phyloP scores from a whole-genome alignment of 2,888 invertebrate species.

The Piscicola geometra region DNA sequence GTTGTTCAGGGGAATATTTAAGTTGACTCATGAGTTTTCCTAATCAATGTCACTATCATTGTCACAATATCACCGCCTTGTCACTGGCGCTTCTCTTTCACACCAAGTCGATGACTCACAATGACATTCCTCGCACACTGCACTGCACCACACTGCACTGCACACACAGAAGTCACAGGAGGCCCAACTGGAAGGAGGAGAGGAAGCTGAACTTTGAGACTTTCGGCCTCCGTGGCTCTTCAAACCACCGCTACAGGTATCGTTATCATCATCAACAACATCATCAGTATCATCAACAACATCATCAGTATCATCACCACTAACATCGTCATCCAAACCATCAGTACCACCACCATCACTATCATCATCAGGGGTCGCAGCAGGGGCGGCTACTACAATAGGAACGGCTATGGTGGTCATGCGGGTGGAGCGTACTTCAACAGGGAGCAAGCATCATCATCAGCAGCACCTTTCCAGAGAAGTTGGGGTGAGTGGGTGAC shows the following conservation, averaged over 20 bases:
- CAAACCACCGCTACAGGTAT: constrained; percentile 1
- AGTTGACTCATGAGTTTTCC: not conserved
- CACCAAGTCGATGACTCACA: not conserved
- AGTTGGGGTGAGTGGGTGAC: not conserved
- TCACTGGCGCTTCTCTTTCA: not conserved
- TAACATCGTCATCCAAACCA: too few relatives aligned
- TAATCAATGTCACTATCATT: not conserved
- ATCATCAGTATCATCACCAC: too few relatives aligned
- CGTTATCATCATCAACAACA: too few relatives aligned
- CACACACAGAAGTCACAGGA: constrained; percentile 17
- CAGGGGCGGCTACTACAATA: constrained; percentile 9
- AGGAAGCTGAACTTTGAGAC: constrained; percentile 95
- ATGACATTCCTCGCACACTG: too few relatives aligned
- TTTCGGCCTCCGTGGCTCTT: constrained; percentile 69
- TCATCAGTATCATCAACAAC: too few relatives aligned
- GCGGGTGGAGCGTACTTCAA: not conserved
- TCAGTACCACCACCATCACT: constrained; percentile 2
- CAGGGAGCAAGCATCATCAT: not conserved
- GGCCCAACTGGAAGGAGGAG: constrained; percentile 92
- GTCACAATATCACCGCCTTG: too few relatives aligned
- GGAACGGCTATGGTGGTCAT: not conserved
- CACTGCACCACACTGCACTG: too few relatives aligned
- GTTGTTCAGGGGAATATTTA: too few relatives aligned
- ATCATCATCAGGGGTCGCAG: not conserved
- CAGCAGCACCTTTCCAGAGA: not conserved